Evolutionary conservation across 1,140 invertebrate genomes (phyloP).

Genomic region (Centruroides vittatus): DNA sequence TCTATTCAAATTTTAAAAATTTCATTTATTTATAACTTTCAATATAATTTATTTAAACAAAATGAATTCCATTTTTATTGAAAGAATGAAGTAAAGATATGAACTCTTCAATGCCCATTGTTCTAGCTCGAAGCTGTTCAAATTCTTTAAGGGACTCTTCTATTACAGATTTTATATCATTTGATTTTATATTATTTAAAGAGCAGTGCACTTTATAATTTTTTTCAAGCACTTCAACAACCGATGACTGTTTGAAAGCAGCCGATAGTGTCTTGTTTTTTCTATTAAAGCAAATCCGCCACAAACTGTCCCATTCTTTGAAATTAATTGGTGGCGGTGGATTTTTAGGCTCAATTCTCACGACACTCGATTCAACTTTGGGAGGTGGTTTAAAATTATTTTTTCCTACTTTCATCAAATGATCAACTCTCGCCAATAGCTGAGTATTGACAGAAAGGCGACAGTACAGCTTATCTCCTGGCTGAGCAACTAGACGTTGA

Average conservation of each 20-base stretch:
- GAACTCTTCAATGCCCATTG: slow-evolving; percentile 96
- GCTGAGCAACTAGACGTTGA: slow-evolving; percentile 86
- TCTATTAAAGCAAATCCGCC: slow-evolving; percentile 81
- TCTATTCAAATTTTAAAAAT: too few species aligned
- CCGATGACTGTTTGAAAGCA: slow-evolving; percentile 68
- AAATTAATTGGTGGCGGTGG: slow-evolving; percentile 94
- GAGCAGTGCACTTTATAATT: slow-evolving; percentile 85
- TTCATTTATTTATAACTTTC: too few species aligned
- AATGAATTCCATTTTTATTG: slow-evolving; percentile 80
- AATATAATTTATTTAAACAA: slow-evolving; percentile 26
- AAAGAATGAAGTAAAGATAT: slow-evolving; percentile 70
- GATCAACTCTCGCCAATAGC: slow-evolving; percentile 82
- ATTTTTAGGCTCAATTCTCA: slow-evolving; percentile 90
- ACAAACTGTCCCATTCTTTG: slow-evolving; percentile 94
- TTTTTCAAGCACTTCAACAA: slow-evolving; percentile 69
- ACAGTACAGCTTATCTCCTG: slow-evolving; percentile 95
- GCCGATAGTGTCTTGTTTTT: slow-evolving; percentile 90
- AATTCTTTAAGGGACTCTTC: slow-evolving; percentile 56
- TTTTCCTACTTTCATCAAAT: slow-evolving; percentile 96
- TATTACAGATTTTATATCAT: slow-evolving; percentile 68
- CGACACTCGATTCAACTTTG: slow-evolving; percentile 97
- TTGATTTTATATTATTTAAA: slow-evolving; percentile 59
- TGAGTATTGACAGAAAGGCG: slow-evolving; percentile 94
- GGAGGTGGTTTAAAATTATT: slow-evolving; percentile 98
- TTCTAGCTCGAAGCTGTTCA: slow-evolving; percentile 67